These are phyloP conservation scores for Polypterus bichir DNA, from an alignment of 2,113 vertebrate species.

Conservation along the genomic window DNA sequence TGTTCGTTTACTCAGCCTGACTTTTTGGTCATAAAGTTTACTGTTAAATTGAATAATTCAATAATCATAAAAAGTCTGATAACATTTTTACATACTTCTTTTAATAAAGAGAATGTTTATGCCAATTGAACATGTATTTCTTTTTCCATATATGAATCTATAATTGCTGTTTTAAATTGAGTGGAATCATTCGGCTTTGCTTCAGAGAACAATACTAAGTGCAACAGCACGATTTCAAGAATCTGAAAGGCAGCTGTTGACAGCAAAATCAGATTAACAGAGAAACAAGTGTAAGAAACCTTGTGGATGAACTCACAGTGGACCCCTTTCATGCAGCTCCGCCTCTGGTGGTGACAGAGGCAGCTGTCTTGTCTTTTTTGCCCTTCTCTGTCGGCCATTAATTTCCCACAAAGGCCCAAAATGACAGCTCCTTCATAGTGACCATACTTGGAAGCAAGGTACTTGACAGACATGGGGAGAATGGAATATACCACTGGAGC, in stretches of 20 bases:
- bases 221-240: slow-evolving; percentile 22
- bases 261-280: slow-evolving; percentile 38
- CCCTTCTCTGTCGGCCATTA: slow-evolving; percentile 79
- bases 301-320: slow-evolving; percentile 38
- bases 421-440: slow-evolving; percentile 74
- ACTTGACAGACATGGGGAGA: slow-evolving; percentile 41
- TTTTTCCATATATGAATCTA: too few relatives aligned
- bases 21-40: too few relatives aligned
- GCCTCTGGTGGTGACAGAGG: slow-evolving; percentile 65
- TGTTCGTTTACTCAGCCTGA: too few relatives aligned
- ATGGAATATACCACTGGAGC: slow-evolving; percentile 28
- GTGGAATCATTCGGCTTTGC: too few relatives aligned
- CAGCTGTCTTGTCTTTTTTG: slow-evolving; percentile 81
- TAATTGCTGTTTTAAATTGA: too few relatives aligned
- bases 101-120: too few relatives aligned
- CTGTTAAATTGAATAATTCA: too few relatives aligned
- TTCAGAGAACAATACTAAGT: background rate
- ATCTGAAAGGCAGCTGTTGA: slow-evolving; percentile 48
- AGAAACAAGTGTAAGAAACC: slow-evolving; percentile 38
- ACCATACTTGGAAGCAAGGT: slow-evolving; percentile 77
- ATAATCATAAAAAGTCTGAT: too few relatives aligned
- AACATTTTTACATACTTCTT: too few relatives aligned
- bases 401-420: slow-evolving; percentile 73
- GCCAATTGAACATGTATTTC: too few relatives aligned
- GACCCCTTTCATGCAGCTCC: slow-evolving; percentile 35